phyloP scores from a whole-genome alignment of 2,888 invertebrate species.

The Chalcosyrphus nemorum region DNA sequence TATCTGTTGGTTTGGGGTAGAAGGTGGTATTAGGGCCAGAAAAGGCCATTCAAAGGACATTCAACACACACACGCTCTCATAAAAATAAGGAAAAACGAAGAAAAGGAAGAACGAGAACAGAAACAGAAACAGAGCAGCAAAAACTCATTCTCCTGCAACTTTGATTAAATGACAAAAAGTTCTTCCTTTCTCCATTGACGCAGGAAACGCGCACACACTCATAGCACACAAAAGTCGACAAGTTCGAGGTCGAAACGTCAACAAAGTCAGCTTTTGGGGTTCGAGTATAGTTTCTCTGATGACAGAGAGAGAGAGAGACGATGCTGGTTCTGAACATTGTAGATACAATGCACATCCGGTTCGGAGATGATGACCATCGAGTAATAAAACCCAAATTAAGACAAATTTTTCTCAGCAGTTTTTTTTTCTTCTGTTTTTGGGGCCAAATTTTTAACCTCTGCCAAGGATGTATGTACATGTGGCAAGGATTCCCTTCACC shows the following conservation, averaged over 20 bases:
- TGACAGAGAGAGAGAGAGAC: constrained; percentile 11
- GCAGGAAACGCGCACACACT: too few relatives aligned
- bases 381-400: constrained; percentile 61
- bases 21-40: constrained; percentile 8
- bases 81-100: constrained; percentile 20
- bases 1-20: too few relatives aligned
- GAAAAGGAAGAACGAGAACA: constrained; percentile 28
- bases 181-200: constrained; percentile 34
- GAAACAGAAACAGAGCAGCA: too few relatives aligned
- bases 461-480: constrained; percentile 38
- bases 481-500: constrained; percentile 14
- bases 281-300: background rate
- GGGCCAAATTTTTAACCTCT: constrained; percentile 33
- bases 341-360: constrained; percentile 46
- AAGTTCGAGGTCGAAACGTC: constrained; percentile 66
- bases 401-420: constrained; percentile 32
- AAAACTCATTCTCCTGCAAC: constrained; percentile 32
- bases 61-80: background rate
- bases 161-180: constrained; percentile 70
- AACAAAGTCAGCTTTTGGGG: constrained; percentile 40
- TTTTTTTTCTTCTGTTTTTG: background rate
- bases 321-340: background rate
- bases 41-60: constrained; percentile 42
- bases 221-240: constrained; percentile 40
- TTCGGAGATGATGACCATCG: constrained; percentile 20